Base-by-base conservation (phyloP, 2,797 vertebrate genomes). In the Glyptemys insculpta region DNA sequence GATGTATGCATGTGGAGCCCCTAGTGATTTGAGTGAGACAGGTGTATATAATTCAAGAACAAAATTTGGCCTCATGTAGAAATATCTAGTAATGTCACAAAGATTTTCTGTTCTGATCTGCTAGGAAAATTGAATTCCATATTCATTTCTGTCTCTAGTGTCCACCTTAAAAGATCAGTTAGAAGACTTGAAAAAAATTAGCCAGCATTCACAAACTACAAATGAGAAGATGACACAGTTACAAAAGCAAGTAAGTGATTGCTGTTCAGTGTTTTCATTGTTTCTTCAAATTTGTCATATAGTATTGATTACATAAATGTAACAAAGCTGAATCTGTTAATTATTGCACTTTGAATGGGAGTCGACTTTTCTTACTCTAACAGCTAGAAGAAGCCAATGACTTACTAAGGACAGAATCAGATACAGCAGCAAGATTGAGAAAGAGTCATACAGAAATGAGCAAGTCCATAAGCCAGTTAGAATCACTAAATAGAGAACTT, bases 351-450 rank as follows among this genome's bases (percentile, higher is more conserved):
- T 3, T 19, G 2, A 84, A 90, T 95, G 53, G 82, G 44, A 90
- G 41, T 79, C 37, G 1, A 93, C n/a, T 96, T 59, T 27, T 96
- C 81, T 84, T 95, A 5, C 86, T 59, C 49, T 87, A 92, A 96
- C 97, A 99, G 99, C 98, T 99, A 97, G 99, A 99, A 97, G 99
- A 99, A 98, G 99, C 99, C 94, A 99, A 99, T 82, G 99, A 99
- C 98, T 98, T 99, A 94, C 98, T 99, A 96, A 99, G 99, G 50
- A 99, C 99, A 4, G 99, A 99, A 98, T 99, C 99, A 0, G 99
- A 99, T 98, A 99, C 99, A 4, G 99, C 99, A 49, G 99, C 98
- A 49, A 99, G 99, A 82, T 96, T 99, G 94, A 98, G 99, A 95
- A 99, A 99, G 97, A 99, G 97, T 98, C 99, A 99, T 97, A 99